These are phyloP conservation scores for Stenodema calcarata DNA, from an alignment of 2,888 invertebrate genomes.

Conservation along the genomic window DNA sequence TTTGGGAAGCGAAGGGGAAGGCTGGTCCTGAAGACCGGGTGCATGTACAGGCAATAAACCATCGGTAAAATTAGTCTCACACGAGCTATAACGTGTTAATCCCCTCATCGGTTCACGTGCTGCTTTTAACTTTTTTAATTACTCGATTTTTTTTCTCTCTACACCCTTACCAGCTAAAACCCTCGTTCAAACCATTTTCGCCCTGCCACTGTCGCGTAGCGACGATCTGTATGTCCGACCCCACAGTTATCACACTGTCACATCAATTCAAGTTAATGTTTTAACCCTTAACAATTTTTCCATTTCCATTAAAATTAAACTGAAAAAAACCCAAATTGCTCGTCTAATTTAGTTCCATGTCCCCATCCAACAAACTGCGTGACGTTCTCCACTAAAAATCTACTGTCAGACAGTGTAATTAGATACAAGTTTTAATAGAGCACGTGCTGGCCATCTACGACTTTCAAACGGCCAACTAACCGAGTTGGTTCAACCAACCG, in stretches of 20 bases:
- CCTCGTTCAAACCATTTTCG: neutral
- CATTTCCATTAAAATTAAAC: too few relatives aligned
- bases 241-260: neutral
- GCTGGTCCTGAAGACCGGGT: neutral
- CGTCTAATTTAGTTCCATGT: neutral
- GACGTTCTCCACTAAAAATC: neutral
- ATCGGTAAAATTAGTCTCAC: constrained; percentile 10
- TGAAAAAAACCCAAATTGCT: neutral
- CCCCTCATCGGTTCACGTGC: neutral
- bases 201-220: neutral
- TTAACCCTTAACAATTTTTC: neutral
- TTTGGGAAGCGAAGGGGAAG: neutral
- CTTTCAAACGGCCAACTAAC: neutral
- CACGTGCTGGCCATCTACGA: neutral
- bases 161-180: too few relatives aligned
- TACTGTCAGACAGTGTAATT: neutral
- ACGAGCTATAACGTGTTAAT: neutral
- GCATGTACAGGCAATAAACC: neutral
- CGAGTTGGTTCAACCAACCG: neutral
- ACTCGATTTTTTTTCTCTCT: neutral
- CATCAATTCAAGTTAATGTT: neutral
- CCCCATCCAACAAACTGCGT: neutral
- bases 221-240: neutral
- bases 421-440: neutral
- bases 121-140: neutral